Conservation (phyloP, 2,888 invertebrate genomes). For the Cybosia mesomella region DNA sequence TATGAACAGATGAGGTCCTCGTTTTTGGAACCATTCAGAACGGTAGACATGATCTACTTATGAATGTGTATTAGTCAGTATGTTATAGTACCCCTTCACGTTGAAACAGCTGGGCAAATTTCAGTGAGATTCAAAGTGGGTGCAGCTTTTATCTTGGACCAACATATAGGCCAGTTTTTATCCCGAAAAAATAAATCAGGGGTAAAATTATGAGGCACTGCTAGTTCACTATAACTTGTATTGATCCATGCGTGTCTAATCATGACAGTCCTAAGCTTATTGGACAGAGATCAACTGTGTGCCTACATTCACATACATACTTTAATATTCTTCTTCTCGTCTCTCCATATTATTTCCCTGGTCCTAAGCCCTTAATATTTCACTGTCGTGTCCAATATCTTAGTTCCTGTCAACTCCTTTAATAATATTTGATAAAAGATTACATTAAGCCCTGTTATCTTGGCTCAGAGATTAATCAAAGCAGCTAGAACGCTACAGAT, state of each 20-base stretch:
- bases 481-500: background rate
- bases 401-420: constrained; percentile 32
- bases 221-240: background rate
- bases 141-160: no score
- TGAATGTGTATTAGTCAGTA: no score
- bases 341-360: constrained; percentile 27
- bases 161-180: no score
- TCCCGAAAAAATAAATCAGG: background rate
- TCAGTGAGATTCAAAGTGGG: no score
- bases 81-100: no score
- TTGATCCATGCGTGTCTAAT: background rate
- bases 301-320: background rate
- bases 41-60: no score
- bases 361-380: constrained; percentile 46
- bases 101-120: no score
- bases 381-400: constrained; percentile 50
- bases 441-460: constrained; percentile 33
- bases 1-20: no score
- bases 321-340: constrained; percentile 17
- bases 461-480: constrained; percentile 32
- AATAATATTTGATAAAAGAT: constrained; percentile 48
- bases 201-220: background rate
- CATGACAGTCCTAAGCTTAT: constrained; percentile 11
- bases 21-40: no score
- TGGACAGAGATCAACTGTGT: constrained; percentile 9